phyloP scores from a whole-genome alignment of 2,113 vertebrate genomes.

The Paedocypris sp. region DNA sequence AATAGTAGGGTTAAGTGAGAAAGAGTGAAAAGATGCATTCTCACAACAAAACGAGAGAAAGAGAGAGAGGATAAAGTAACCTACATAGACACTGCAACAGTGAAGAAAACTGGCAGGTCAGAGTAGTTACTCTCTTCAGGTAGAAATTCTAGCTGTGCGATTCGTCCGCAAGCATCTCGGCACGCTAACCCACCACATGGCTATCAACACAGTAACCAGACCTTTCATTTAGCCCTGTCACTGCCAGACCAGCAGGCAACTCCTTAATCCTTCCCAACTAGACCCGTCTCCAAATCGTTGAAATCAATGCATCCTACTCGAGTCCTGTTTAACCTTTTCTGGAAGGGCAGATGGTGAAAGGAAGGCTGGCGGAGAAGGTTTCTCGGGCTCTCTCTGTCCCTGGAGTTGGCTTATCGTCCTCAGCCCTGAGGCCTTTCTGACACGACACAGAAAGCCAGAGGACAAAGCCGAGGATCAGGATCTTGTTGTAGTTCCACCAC shows the following conservation, averaged over 20 bases:
- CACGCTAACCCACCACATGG: slow-evolving; percentile 7
- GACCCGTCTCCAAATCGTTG: slow-evolving; percentile 19
- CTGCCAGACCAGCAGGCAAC: slow-evolving; percentile 15
- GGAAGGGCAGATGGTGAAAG: slow-evolving; percentile 25
- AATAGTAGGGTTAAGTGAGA: too few relatives aligned
- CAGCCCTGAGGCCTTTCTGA: slow-evolving; percentile 24
- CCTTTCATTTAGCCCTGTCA: slow-evolving; percentile 6
- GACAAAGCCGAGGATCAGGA: slow-evolving; percentile 28
- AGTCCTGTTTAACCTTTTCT: slow-evolving; percentile 31
- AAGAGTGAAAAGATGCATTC: too few relatives aligned
- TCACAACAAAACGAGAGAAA: too few relatives aligned
- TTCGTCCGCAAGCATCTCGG: background rate
- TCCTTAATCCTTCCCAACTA: slow-evolving; percentile 28
- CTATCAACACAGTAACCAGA: slow-evolving; percentile 6
- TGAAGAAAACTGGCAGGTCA: slow-evolving; percentile 4
- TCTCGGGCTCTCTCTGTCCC: slow-evolving; percentile 13
- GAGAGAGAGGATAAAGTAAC: too few relatives aligned
- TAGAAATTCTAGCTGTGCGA: background rate
- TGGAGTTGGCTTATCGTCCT: slow-evolving; percentile 24
- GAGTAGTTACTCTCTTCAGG: slow-evolving; percentile 8
- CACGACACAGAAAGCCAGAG: slow-evolving; percentile 19
- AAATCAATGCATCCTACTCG: slow-evolving; percentile 12
- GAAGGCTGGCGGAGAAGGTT: background rate
- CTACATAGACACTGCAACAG: background rate
- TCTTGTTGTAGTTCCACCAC: slow-evolving; percentile 9